A percentile compares a stretch with the other conserved stretches of the same genome.
Evolutionary conservation across 2,888 invertebrate genomes (phyloP).

Genomic region (Epirrhoe alternata): DNA sequence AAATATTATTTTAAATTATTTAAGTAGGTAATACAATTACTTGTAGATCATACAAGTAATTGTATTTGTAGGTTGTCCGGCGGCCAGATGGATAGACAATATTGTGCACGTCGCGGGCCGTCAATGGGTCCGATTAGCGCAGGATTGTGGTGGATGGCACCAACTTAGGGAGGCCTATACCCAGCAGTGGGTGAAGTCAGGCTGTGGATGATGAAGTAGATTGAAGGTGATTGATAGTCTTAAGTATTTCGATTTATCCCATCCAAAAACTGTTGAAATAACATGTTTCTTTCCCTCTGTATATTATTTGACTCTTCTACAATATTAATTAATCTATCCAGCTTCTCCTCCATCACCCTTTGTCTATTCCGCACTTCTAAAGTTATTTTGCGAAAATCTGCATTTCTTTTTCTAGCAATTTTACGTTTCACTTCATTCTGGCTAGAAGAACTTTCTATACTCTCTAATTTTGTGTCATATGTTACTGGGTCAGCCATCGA

Average conservation of each 20-base stretch:
- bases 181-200: too few species aligned
- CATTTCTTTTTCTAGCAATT: conserved; percentile 62
- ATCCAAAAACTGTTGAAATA: conserved; percentile 75
- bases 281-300: conserved; percentile 72
- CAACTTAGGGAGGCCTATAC: too few species aligned
- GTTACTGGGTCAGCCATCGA: conserved; percentile 61
- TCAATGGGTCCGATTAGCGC: too few species aligned
- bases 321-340: conserved; percentile 77
- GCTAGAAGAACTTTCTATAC: conserved; percentile 58
- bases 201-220: too few species aligned
- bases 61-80: too few species aligned
- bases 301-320: conserved; percentile 80
- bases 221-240: not conserved
- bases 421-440: conserved; percentile 66
- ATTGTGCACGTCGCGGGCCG: too few species aligned
- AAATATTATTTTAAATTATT: not conserved
- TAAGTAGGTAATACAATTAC: too few species aligned
- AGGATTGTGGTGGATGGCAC: too few species aligned
- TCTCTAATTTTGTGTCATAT: conserved; percentile 54
- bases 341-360: conserved; percentile 72
- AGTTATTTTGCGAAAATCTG: conserved; percentile 72
- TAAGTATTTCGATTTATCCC: conserved; percentile 57
- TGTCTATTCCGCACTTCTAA: conserved; percentile 77
- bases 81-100: too few species aligned
- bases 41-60: too few species aligned